Conservation (phyloP, 2,113 vertebrate species). For the Beaufortia kweichowensis region DNA sequence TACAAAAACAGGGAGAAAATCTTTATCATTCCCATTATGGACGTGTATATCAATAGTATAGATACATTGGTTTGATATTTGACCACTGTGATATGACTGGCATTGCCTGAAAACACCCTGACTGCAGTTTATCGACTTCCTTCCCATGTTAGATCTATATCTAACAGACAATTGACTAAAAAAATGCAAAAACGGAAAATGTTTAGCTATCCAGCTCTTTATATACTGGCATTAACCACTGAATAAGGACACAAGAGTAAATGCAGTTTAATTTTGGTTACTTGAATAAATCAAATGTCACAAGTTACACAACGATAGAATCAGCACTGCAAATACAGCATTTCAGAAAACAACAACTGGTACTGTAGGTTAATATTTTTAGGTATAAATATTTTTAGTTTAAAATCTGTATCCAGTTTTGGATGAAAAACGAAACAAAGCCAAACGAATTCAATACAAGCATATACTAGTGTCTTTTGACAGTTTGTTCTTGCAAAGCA, state of each 20-base stretch:
- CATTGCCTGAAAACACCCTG: background rate
- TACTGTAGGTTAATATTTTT: background rate
- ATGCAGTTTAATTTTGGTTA: background rate
- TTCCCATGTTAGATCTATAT: background rate
- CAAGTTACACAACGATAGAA: background rate
- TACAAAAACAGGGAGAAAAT: background rate
- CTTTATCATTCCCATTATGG: too few relatives aligned
- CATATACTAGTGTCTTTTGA: too few relatives aligned
- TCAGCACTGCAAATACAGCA: too few relatives aligned
- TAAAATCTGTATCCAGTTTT: background rate
- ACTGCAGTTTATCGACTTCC: background rate
- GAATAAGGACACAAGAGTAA: background rate
- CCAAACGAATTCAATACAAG: too few relatives aligned
- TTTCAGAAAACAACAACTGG: background rate
- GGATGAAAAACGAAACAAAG: background rate
- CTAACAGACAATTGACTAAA: too few relatives aligned
- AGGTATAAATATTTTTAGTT: background rate
- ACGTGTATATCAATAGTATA: too few relatives aligned
- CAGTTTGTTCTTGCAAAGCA: conserved; percentile 4
- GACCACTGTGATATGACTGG: background rate
- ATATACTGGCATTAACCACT: background rate
- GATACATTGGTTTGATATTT: background rate
- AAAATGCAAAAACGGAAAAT: too few relatives aligned
- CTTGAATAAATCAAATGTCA: background rate
- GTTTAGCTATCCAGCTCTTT: background rate